phyloP scores from a whole-genome alignment of 35 echinoderm and acorn worm species.

The Ptychodera flava region DNA sequence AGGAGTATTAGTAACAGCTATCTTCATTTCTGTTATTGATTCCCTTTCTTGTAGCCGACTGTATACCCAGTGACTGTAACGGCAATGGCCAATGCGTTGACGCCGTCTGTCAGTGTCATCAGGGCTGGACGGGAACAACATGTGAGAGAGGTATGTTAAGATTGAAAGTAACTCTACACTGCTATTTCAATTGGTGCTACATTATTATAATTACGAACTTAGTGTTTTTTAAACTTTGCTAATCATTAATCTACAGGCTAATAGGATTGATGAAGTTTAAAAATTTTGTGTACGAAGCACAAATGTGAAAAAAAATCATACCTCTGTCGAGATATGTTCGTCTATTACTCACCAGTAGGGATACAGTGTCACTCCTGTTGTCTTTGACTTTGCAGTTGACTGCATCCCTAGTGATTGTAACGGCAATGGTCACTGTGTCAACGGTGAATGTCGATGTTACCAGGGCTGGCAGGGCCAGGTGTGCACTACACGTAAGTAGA shows the following conservation, averaged over 20 bases:
- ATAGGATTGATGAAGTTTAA: no score
- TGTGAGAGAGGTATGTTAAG: constrained; percentile 66
- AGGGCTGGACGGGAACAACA: constrained; percentile 81
- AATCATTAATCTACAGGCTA: no score
- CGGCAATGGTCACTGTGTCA: constrained; percentile 71
- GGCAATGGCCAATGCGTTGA: constrained; percentile 71
- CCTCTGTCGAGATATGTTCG: no score
- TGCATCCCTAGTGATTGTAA: neutral
- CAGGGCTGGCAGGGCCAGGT: constrained; percentile 92
- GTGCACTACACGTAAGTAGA: constrained; percentile 72
- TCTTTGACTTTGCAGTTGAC: neutral
- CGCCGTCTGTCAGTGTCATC: constrained; percentile 66
- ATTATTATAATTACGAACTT: no score
- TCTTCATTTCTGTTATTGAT: neutral
- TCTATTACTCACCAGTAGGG: no score
- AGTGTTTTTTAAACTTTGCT: no score
- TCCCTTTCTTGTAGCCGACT: neutral
- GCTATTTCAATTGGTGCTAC: no score
- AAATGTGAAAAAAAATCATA: no score
- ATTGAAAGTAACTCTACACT: no score
- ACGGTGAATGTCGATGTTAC: constrained; percentile 75
- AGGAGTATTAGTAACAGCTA: no score
- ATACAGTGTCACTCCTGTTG: no score
- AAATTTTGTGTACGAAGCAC: no score
- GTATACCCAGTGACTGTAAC: constrained; percentile 65